These are phyloP conservation scores for Myotis planiceps DNA, from an alignment of 2,797 vertebrate species.

Conservation along the genomic window DNA sequence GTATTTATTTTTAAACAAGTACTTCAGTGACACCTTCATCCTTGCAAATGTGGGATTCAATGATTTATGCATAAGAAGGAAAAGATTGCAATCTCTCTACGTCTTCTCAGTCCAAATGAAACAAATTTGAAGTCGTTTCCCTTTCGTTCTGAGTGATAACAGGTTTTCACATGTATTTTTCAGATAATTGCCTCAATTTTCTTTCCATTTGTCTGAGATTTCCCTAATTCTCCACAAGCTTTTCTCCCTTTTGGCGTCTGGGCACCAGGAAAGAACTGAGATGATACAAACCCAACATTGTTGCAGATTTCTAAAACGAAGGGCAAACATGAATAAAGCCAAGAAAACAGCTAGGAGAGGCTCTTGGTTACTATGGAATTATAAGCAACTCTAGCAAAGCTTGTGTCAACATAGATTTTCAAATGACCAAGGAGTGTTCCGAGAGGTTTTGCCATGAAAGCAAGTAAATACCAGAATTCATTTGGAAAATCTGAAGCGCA, in stretches of 20 bases:
- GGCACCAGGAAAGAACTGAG: constrained; percentile 20
- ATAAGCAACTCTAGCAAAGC: constrained; percentile 51
- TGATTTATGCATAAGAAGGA: constrained; percentile 61
- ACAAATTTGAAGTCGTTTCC: constrained; percentile 59
- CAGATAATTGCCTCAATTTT: constrained; percentile 69
- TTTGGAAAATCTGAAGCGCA: constrained; percentile 59
- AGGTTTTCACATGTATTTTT: constrained; percentile 61
- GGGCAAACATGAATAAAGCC: constrained; percentile 58
- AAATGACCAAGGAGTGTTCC: constrained; percentile 57
- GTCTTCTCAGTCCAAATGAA: constrained; percentile 58
- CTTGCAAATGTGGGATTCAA: constrained; percentile 33
- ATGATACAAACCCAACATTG: constrained; percentile 38
- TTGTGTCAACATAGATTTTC: constrained; percentile 72
- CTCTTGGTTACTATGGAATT: constrained; percentile 72
- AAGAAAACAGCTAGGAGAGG: constrained; percentile 58
- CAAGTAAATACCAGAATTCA: constrained; percentile 61
- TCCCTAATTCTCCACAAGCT: not conserved
- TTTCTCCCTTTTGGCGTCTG: constrained; percentile 36
- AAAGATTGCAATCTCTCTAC: constrained; percentile 44
- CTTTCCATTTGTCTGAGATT: constrained; percentile 40
- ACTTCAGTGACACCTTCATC: constrained; percentile 59
- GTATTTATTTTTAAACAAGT: constrained; percentile 77
- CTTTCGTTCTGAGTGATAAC: constrained; percentile 66
- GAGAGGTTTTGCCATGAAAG: constrained; percentile 57
- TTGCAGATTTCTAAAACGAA: constrained; percentile 51